Percentiles rank a stretch among this genome's conserved stretches.
These are phyloP conservation scores for Lithobates sylvaticus DNA, from an alignment of 2,797 vertebrate species.

Conservation along the genomic window DNA sequence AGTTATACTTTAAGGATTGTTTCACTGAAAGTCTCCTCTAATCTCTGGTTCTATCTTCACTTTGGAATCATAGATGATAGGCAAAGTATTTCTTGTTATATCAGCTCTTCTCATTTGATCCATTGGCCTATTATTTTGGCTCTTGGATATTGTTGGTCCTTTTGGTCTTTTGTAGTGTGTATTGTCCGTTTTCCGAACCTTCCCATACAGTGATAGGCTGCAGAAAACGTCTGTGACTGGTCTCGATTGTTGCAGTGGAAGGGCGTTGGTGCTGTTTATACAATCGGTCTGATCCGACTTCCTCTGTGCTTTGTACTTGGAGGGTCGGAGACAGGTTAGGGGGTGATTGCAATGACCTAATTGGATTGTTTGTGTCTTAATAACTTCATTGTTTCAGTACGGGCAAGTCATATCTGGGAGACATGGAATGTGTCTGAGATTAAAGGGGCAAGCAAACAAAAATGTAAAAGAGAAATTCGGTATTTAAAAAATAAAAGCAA, in stretches of 20 bases:
- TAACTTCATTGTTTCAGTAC: slow-evolving; percentile 30
- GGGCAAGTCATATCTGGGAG: not conserved
- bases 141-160: not conserved
- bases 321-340: slow-evolving; percentile 42
- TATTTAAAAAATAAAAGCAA: too few relatives aligned
- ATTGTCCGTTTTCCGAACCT: not conserved
- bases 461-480: too few relatives aligned
- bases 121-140: not conserved
- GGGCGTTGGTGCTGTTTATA: slow-evolving; percentile 37
- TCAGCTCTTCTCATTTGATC: not conserved
- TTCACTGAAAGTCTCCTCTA: too few relatives aligned
- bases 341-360: slow-evolving; percentile 20
- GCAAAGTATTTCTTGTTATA: too few relatives aligned
- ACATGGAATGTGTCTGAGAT: not conserved
- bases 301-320: slow-evolving; percentile 38
- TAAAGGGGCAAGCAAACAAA: too few relatives aligned
- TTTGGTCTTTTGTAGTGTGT: not conserved
- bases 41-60: too few relatives aligned
- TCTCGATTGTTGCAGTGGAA: slow-evolving; percentile 26
- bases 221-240: not conserved
- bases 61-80: too few relatives aligned
- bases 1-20: too few relatives aligned
- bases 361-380: slow-evolving; percentile 1
- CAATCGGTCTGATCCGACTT: slow-evolving; percentile 36
- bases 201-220: not conserved